phyloP scores from a whole-genome alignment of 2,888 invertebrate species.

The Tachina fera region DNA sequence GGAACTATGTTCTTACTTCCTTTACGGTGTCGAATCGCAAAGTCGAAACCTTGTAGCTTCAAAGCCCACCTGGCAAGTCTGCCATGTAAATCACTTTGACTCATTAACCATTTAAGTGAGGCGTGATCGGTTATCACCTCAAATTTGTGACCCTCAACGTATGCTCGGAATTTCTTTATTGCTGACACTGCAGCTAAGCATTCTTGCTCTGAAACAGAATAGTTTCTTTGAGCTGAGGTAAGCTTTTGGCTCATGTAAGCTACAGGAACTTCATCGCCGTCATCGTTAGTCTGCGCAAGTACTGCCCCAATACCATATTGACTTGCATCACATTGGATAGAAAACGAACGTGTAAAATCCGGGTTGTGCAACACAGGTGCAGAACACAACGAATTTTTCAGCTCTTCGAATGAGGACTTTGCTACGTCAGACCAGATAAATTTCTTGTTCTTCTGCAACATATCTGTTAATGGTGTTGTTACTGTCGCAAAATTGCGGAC shows the following conservation, averaged over 20 bases:
- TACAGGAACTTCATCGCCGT: not conserved
- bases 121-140: not conserved
- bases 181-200: not conserved
- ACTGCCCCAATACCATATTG: not conserved
- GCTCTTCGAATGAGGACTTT: not conserved
- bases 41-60: not conserved
- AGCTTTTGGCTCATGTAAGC: constrained; percentile 15
- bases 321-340: not conserved
- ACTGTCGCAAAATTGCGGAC: constrained; percentile 16
- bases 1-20: not conserved
- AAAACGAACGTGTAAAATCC: not conserved
- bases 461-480: constrained; percentile 11
- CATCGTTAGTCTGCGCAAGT: not conserved
- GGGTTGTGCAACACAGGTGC: constrained; percentile 1
- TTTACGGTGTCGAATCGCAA: not conserved
- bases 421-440: constrained; percentile 12
- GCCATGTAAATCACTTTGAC: no score
- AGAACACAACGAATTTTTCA: not conserved
- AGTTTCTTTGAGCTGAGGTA: constrained; percentile 16
- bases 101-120: no score
- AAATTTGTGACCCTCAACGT: not conserved
- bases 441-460: constrained; percentile 17
- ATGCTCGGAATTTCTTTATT: not conserved
- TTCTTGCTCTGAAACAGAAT: constrained; percentile 7
- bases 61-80: no score